Conservation (phyloP, 2,797 vertebrate genomes). For the Synanceia verrucosa region DNA sequence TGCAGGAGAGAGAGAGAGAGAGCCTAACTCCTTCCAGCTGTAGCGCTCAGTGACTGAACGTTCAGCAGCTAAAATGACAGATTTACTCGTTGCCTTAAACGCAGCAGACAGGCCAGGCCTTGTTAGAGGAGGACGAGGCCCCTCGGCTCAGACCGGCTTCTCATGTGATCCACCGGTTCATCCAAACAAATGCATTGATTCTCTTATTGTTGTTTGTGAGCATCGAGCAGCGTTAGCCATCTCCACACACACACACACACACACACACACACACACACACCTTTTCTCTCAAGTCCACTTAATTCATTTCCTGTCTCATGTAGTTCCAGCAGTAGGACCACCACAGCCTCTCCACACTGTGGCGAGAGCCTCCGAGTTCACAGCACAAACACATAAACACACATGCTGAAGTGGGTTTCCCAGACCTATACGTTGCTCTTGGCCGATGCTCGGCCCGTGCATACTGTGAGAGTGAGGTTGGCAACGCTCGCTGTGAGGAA, state of each 20-base stretch:
- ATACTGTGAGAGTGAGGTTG: conserved; percentile 40
- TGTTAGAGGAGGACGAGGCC: conserved; percentile 74
- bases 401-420: conserved; percentile 49
- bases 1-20: conserved; percentile 63
- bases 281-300: conserved; percentile 65
- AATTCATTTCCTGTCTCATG: conserved; percentile 73
- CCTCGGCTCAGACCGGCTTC: conserved; percentile 45
- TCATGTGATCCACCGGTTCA: conserved; percentile 5
- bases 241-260: conserved; percentile 22
- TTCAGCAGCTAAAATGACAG: conserved; percentile 79
- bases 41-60: conserved; percentile 42
- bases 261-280: conserved; percentile 40
- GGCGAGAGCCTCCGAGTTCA: conserved; percentile 58
- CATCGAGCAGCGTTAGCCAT: not conserved
- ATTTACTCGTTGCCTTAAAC: conserved; percentile 83
- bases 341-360: conserved; percentile 67
- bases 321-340: conserved; percentile 62
- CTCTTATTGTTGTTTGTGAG: conserved; percentile 3
- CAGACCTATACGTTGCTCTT: conserved; percentile 57
- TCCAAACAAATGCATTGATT: conserved; percentile 20
- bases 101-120: conserved; percentile 77
- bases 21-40: conserved; percentile 85
- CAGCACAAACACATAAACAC: conserved; percentile 65
- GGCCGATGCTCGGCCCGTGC: conserved; percentile 28
- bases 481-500: conserved; percentile 46